Conservation (phyloP, 2,888 invertebrate genomes). For the Acleris laterana region DNA sequence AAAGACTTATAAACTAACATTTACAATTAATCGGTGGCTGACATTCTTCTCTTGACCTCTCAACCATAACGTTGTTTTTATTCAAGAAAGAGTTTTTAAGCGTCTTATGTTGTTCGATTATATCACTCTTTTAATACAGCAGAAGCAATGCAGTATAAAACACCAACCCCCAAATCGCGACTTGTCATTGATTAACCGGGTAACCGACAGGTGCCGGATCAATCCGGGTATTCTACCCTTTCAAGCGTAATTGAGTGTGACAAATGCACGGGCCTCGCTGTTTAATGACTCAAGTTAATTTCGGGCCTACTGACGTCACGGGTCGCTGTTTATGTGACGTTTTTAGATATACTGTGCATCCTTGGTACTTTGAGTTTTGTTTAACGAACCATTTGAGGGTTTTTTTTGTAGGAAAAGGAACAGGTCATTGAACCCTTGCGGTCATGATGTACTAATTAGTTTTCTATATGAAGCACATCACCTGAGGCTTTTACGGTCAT, state of each 20-base stretch:
- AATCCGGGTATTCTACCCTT: constrained; percentile 53
- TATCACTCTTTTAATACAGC: too few relatives aligned
- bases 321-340: constrained; percentile 24
- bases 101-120: too few relatives aligned
- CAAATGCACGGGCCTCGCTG: constrained; percentile 53
- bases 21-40: too few relatives aligned
- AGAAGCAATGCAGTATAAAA: constrained; percentile 3
- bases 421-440: neutral
- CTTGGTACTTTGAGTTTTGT: neutral
- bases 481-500: neutral
- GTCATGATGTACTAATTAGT: too few relatives aligned
- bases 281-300: constrained; percentile 63
- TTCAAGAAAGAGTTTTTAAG: too few relatives aligned
- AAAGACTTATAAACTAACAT: too few relatives aligned
- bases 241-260: constrained; percentile 59
- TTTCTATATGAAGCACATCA: too few relatives aligned
- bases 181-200: constrained; percentile 43
- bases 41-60: too few relatives aligned
- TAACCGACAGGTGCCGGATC: constrained; percentile 51
- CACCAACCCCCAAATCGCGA: constrained; percentile 13
- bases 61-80: too few relatives aligned
- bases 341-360: constrained; percentile 4
- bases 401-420: neutral
- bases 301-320: constrained; percentile 23
- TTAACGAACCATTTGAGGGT: neutral